These are phyloP conservation scores for Candidula unifasciata DNA, from an alignment of 2,888 invertebrate species.

Conservation along the genomic window DNA sequence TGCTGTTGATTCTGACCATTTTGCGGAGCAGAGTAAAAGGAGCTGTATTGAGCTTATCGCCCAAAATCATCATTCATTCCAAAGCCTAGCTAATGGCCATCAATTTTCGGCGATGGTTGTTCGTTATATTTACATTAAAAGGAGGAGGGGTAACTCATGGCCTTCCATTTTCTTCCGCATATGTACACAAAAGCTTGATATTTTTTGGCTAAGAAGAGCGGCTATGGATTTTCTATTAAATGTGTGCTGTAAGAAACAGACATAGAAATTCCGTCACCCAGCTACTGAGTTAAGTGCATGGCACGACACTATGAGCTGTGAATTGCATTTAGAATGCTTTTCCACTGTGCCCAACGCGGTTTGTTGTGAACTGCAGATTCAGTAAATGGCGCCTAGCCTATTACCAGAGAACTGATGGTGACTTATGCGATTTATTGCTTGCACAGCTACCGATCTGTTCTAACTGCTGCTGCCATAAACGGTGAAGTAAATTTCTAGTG, in stretches of 20 bases:
- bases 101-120: conserved; percentile 37
- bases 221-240: background rate
- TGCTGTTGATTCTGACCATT: conserved; percentile 48
- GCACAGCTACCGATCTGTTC: too few species aligned
- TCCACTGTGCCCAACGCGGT: too few species aligned
- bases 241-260: background rate
- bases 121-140: conserved; percentile 11
- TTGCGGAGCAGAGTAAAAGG: conserved; percentile 28
- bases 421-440: too few species aligned
- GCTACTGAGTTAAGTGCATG: too few species aligned
- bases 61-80: conserved; percentile 36
- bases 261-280: too few species aligned
- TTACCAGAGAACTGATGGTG: too few species aligned
- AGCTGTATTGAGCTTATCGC: conserved; percentile 32
- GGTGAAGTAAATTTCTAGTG: too few species aligned
- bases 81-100: conserved; percentile 42
- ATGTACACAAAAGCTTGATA: background rate
- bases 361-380: too few species aligned
- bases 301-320: too few species aligned
- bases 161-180: background rate
- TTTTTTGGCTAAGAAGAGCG: background rate
- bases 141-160: background rate
- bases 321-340: too few species aligned
- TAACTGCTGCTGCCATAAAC: too few species aligned
- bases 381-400: too few species aligned